These are phyloP conservation scores for Lycia hirtaria DNA, from an alignment of 2,888 invertebrate genomes.

Conservation along the genomic window DNA sequence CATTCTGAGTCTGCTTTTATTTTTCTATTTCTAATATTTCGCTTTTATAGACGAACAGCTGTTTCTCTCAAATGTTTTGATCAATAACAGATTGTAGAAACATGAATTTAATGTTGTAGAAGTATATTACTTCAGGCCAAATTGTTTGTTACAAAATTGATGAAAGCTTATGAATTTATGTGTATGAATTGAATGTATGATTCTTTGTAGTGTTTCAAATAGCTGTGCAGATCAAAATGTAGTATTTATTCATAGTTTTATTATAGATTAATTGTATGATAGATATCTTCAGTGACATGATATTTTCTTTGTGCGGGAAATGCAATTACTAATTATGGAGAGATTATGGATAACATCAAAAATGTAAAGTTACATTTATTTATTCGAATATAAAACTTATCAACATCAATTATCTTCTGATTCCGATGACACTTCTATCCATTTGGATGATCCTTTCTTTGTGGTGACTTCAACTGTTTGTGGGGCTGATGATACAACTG, in stretches of 20 bases:
- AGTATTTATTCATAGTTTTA: slow-evolving; percentile 42
- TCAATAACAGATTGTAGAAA: slow-evolving; percentile 48
- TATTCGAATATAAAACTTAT: slow-evolving; percentile 50
- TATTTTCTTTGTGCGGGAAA: slow-evolving; percentile 61
- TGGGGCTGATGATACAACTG: slow-evolving; percentile 70
- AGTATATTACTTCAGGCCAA: slow-evolving; percentile 67
- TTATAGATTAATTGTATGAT: slow-evolving; percentile 24
- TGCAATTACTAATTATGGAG: slow-evolving; percentile 64
- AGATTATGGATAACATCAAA: slow-evolving; percentile 68
- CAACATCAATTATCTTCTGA: slow-evolving; percentile 67
- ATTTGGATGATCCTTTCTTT: slow-evolving; percentile 65
- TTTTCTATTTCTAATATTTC: no score
- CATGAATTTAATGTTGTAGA: slow-evolving; percentile 57
- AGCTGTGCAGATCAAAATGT: slow-evolving; percentile 41
- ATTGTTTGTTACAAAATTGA: slow-evolving; percentile 50
- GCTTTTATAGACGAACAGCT: slow-evolving; percentile 48
- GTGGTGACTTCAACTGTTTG: slow-evolving; percentile 70
- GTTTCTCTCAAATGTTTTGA: slow-evolving; percentile 62
- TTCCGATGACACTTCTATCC: slow-evolving; percentile 81
- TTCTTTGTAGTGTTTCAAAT: slow-evolving; percentile 26
- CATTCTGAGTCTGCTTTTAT: no score
- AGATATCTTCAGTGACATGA: slow-evolving; percentile 21
- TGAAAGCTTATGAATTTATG: slow-evolving; percentile 34
- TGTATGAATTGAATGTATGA: slow-evolving; percentile 36
- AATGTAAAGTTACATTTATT: slow-evolving; percentile 76